Conservation (phyloP, 2,888 invertebrate species). For the Perithous albicinctus region DNA sequence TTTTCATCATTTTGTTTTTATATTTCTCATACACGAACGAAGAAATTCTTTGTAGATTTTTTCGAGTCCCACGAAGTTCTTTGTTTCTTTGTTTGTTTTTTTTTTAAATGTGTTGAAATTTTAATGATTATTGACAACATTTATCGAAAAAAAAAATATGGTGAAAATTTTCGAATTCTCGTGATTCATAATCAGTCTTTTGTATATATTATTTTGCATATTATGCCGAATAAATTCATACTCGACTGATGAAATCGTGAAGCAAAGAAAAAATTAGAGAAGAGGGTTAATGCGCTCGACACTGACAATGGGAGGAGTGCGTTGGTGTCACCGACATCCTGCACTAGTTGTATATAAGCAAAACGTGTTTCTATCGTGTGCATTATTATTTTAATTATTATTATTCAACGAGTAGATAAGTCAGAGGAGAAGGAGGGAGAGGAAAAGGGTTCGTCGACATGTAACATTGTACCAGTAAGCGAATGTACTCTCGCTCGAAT, state of each 20-base stretch:
- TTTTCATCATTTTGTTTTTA: neutral
- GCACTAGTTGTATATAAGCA: conserved; percentile 18
- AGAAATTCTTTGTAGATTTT: conserved; percentile 2
- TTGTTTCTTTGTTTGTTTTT: neutral
- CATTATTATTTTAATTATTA: conserved; percentile 22
- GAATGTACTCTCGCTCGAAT: neutral
- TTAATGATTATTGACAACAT: no score
- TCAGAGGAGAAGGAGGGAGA: neutral
- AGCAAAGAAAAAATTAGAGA: conserved; percentile 39
- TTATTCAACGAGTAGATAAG: conserved; percentile 32
- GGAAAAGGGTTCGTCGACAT: conserved; percentile 10
- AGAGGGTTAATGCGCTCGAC: conserved; percentile 68
- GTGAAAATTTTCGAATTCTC: no score
- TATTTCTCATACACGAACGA: neutral
- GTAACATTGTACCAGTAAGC: conserved; percentile 2
- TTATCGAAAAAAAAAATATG: no score
- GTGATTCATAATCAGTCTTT: neutral
- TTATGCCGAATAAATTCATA: conserved; percentile 32
- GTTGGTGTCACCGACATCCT: conserved; percentile 68
- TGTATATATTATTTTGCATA: neutral
- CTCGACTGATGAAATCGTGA: conserved; percentile 27
- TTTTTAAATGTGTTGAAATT: neutral
- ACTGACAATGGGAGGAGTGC: conserved; percentile 63
- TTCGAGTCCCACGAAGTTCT: conserved; percentile 12
- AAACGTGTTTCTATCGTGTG: conserved; percentile 22